Evolutionary conservation across 2,797 vertebrate species (phyloP), one percentile per base, ranked within the genome.

Genomic region (Aplochiton taeniatus): DNA sequence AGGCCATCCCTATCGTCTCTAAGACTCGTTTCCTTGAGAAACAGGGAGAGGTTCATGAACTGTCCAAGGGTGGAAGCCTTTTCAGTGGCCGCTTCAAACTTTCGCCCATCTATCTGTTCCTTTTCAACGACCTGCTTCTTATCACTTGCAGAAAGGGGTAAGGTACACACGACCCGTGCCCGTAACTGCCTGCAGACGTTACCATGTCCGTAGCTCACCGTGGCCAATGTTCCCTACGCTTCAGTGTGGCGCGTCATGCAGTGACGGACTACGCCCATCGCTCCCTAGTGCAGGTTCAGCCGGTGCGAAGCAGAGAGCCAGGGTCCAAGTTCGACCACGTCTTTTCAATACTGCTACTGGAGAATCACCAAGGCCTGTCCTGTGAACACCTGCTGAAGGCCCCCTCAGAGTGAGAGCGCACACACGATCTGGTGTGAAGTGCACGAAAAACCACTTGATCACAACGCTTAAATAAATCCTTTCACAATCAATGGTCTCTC

Each of bases 101-200:
- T 61, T 84, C 74, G 1, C 85, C 91, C 0, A 76, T 93, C 45
- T 92, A 91, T 78, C 79, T 92, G 75, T 89, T 92, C 66, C 92
- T 94, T 52, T 94, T 94, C 65, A 94, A 88, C 6, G 91, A 94
- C 74, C 80, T 93, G 43, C 71, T 94, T 69, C 83, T 94, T 49
- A 77, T 93, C 65, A 91, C 93, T 60, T 88, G 76, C 61, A 92
- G 85, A 56, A 93, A 90, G 71, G 91, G 91, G 93, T 92, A 51
- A 63, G 85, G 41, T 9, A 50, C 9, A 19, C 16, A 11, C 8
- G 14, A 20, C 53, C 4, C 0, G 17, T n/a, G n/a, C 4, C 44
- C 11, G 8, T 17, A 11, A 49, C 42, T 31, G 14, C 11, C 6
- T 31, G 31, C 57, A 41, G 31, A 14, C 1, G 10, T 60, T 60